Evolutionary conservation across 2,113 vertebrate genomes (phyloP).

Genomic region (Acanthisitta chloris): DNA sequence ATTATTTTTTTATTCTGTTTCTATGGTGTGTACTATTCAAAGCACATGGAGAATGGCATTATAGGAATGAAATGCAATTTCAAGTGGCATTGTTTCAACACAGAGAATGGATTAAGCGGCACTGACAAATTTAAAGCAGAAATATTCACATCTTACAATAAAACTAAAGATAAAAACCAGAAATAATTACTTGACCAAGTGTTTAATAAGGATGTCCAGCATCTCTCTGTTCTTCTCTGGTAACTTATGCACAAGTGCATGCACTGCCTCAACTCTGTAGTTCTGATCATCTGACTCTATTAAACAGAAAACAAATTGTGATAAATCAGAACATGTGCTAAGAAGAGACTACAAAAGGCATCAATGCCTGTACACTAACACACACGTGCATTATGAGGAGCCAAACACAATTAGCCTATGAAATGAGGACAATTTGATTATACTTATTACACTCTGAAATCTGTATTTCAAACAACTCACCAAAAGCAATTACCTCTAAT

Average conservation of each 20-base stretch:
- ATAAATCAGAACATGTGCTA: neutral
- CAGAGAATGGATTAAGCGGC: neutral
- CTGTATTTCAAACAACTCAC: neutral
- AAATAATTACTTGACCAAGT: slow-evolving; percentile 86
- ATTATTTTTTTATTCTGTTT: neutral
- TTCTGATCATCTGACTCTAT: slow-evolving; percentile 96
- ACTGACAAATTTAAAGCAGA: neutral
- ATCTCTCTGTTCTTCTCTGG: slow-evolving; percentile 94
- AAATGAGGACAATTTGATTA: neutral
- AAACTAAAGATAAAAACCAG: neutral
- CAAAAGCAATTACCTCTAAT: neutral
- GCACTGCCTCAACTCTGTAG: slow-evolving; percentile 92
- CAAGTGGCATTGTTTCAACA: neutral
- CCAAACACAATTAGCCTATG: neutral
- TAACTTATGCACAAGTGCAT: slow-evolving; percentile 88
- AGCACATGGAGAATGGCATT: neutral
- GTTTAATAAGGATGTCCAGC: slow-evolving; percentile 93
- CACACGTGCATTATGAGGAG: neutral
- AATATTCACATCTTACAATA: neutral
- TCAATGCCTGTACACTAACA: neutral
- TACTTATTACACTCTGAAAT: neutral
- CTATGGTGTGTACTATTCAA: neutral
- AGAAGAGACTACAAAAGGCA: neutral
- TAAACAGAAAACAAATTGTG: neutral
- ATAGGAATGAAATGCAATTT: neutral